Evolutionary conservation across 2,113 vertebrate species (phyloP).

Genomic region (Lathamus discolor): DNA sequence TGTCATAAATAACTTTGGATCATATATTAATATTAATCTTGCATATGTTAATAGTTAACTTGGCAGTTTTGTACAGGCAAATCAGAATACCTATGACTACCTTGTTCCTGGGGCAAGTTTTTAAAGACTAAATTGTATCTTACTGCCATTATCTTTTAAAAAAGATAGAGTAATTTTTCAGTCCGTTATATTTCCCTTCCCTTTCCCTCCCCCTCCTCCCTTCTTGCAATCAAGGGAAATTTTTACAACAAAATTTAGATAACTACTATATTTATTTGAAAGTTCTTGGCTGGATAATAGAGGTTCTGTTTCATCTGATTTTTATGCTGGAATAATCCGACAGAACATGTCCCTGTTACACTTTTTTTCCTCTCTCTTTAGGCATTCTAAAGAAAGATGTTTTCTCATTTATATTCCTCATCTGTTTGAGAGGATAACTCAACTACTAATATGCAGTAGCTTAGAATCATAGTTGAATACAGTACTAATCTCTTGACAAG

Average conservation of each 20-base stretch:
- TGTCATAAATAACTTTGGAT: background rate
- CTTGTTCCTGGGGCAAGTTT: background rate
- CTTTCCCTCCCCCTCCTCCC: background rate
- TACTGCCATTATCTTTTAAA: background rate
- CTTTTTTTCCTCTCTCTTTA: background rate
- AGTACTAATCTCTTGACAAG: background rate
- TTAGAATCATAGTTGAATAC: background rate
- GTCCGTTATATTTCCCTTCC: rapidly evolving
- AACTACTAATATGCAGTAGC: background rate
- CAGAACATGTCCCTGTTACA: background rate
- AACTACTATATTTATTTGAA: background rate
- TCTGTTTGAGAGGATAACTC: background rate
- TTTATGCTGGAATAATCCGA: background rate
- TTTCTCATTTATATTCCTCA: background rate
- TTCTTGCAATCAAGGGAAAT: background rate
- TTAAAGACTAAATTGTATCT: background rate
- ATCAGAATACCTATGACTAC: background rate
- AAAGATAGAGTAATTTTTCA: background rate
- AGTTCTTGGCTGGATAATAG: background rate
- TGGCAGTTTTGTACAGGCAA: background rate
- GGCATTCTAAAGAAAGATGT: background rate
- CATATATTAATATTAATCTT: background rate
- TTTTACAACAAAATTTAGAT: background rate
- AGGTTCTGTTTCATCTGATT: background rate
- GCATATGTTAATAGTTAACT: background rate